These are phyloP conservation scores for Meloidogyne hapla DNA, from an alignment of 1,140 invertebrate species.

Conservation along the genomic window DNA sequence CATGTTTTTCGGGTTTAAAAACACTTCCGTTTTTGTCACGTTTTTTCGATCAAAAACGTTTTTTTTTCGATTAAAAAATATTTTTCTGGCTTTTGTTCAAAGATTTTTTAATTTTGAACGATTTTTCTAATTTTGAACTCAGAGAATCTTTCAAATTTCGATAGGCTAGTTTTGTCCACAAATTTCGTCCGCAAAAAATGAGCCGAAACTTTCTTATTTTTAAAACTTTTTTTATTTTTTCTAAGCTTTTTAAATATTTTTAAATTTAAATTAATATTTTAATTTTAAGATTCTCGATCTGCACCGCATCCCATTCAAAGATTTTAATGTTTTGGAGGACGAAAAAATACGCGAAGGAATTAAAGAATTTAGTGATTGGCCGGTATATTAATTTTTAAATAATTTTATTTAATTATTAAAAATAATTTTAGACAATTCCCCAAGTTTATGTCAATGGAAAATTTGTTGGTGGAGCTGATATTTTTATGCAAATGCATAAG, in stretches of 20 bases:
- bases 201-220: too few relatives aligned
- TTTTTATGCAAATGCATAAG: slow-evolving; percentile 57
- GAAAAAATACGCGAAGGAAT: slow-evolving; percentile 56
- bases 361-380: slow-evolving; percentile 62
- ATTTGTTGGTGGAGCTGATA: slow-evolving; percentile 63
- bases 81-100: too few relatives aligned
- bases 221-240: not conserved
- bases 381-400: slow-evolving; percentile 5
- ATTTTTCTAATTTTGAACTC: too few relatives aligned
- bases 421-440: slow-evolving; percentile 44
- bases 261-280: slow-evolving; percentile 18
- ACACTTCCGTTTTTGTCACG: not conserved
- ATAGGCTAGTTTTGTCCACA: too few relatives aligned
- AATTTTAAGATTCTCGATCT: slow-evolving; percentile 56
- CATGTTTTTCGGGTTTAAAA: too few relatives aligned
- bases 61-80: too few relatives aligned
- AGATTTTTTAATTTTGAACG: too few relatives aligned
- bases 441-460: slow-evolving; percentile 63
- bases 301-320: slow-evolving; percentile 54
- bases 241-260: not conserved
- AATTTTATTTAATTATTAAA: slow-evolving; percentile 32
- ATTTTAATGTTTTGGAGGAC: slow-evolving; percentile 58
- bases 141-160: too few relatives aligned
- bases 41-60: not conserved
- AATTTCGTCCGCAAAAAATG: too few relatives aligned